These are phyloP conservation scores for Pachypsylla venusta DNA, from an alignment of 1,140 invertebrate species.

Conservation along the genomic window DNA sequence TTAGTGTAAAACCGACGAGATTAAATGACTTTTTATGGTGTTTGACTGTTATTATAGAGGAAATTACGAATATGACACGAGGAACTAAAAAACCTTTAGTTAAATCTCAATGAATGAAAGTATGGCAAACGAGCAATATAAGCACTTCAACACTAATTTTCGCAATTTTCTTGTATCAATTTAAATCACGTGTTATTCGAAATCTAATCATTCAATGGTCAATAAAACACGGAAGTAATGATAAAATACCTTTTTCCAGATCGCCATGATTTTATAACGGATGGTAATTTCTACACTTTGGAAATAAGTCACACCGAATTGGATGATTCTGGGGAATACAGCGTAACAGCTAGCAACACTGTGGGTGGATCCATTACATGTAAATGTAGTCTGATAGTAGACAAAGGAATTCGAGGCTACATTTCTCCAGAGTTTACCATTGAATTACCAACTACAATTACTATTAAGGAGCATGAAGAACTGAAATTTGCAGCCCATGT, in stretches of 20 bases:
- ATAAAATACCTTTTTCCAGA: too few species aligned
- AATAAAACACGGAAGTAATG: too few species aligned
- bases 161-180: too few species aligned
- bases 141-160: too few species aligned
- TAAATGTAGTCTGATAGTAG: slow-evolving; percentile 61
- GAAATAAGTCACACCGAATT: slow-evolving; percentile 61
- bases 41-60: too few species aligned
- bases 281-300: slow-evolving; percentile 60
- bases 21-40: too few species aligned
- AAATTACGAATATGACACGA: too few species aligned
- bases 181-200: slow-evolving; percentile 3
- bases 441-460: slow-evolving; percentile 43
- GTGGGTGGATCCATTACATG: slow-evolving; percentile 65
- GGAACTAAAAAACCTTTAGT: too few species aligned
- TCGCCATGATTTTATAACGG: slow-evolving; percentile 35
- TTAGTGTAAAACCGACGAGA: too few species aligned
- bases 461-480: slow-evolving; percentile 40
- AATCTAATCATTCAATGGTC: slow-evolving; percentile 14
- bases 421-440: slow-evolving; percentile 58
- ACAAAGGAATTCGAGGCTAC: slow-evolving; percentile 58
- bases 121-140: too few species aligned
- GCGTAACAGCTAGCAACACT: slow-evolving; percentile 60
- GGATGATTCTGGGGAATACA: slow-evolving; percentile 70
- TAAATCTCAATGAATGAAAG: too few species aligned
- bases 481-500: slow-evolving; percentile 51